Percentiles rank a stretch among this genome's conserved stretches.
Evolutionary conservation across 1,140 invertebrate species (phyloP).

Genomic region (Druon quercuslanigerum): DNA sequence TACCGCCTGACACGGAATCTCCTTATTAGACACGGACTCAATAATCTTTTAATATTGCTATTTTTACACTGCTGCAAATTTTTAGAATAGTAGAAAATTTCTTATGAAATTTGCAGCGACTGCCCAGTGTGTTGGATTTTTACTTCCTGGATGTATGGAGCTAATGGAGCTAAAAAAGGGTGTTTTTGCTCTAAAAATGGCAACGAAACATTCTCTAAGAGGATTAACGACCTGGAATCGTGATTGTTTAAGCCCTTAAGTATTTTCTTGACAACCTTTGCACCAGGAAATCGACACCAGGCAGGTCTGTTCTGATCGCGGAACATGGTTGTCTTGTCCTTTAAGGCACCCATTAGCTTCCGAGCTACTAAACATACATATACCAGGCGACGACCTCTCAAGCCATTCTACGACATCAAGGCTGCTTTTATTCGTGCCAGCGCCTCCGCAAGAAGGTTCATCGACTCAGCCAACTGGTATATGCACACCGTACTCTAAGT

Average conservation of each 20-base stretch:
- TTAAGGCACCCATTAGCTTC: slow-evolving; percentile 31
- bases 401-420: slow-evolving; percentile 15
- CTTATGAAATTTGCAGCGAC: too few relatives aligned
- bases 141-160: background rate
- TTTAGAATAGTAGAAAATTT: too few relatives aligned
- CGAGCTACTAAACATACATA: slow-evolving; percentile 28
- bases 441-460: slow-evolving; percentile 15
- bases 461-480: slow-evolving; percentile 6
- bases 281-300: slow-evolving; percentile 21
- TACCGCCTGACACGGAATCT: too few relatives aligned
- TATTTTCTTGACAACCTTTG: slow-evolving; percentile 28
- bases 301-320: slow-evolving; percentile 8
- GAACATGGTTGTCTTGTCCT: slow-evolving; percentile 18
- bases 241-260: slow-evolving; percentile 11
- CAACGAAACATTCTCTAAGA: background rate
- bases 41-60: too few relatives aligned
- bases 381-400: slow-evolving; percentile 22
- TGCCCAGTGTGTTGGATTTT: background rate
- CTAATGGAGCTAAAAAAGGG: background rate
- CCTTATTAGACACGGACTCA: too few relatives aligned
- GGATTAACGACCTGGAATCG: background rate
- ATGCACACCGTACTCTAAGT: background rate
- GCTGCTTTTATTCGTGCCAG: slow-evolving; percentile 13
- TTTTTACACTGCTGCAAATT: too few relatives aligned
- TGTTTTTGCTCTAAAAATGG: background rate